Evolutionary conservation across 2,113 vertebrate species (phyloP).

Genomic region (Corvus cornix): DNA sequence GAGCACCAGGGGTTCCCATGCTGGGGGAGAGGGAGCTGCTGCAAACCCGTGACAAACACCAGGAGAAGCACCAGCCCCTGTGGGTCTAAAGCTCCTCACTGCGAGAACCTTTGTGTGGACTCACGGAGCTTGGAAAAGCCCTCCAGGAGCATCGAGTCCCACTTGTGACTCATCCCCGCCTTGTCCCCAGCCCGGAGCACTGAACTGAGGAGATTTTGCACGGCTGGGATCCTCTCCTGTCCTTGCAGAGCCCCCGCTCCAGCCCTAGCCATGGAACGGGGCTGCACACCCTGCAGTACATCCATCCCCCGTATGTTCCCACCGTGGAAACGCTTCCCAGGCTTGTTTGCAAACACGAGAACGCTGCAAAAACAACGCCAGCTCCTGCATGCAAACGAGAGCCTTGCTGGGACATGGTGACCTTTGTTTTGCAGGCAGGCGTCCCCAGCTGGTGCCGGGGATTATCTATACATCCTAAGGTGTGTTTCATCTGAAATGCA

Average conservation of each 20-base stretch:
- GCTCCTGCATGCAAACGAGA: not conserved
- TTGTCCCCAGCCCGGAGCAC: not conserved
- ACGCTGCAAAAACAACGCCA: not conserved
- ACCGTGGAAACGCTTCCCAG: not conserved
- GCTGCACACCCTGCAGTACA: not conserved
- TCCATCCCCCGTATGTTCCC: not conserved
- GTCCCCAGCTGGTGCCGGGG: slow-evolving; percentile 1
- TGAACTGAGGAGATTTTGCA: fast-evolving
- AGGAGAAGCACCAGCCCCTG: not conserved
- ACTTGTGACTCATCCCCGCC: not conserved
- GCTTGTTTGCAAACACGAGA: not conserved
- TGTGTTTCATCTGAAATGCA: not conserved
- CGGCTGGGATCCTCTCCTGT: fast-evolving
- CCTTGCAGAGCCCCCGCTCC: not conserved
- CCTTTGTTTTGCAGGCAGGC: not conserved
- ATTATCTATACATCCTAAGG: not conserved
- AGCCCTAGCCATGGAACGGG: not conserved
- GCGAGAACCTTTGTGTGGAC: too few relatives aligned
- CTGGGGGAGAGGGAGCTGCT: not conserved
- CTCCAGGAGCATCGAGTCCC: not conserved
- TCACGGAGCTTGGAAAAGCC: not conserved
- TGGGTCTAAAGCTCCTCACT: not conserved
- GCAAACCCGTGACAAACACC: too few relatives aligned
- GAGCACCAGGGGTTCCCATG: not conserved
- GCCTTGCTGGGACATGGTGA: not conserved